phyloP scores from a whole-genome alignment of 1,140 invertebrate species.

The Zaprionus taronus region DNA sequence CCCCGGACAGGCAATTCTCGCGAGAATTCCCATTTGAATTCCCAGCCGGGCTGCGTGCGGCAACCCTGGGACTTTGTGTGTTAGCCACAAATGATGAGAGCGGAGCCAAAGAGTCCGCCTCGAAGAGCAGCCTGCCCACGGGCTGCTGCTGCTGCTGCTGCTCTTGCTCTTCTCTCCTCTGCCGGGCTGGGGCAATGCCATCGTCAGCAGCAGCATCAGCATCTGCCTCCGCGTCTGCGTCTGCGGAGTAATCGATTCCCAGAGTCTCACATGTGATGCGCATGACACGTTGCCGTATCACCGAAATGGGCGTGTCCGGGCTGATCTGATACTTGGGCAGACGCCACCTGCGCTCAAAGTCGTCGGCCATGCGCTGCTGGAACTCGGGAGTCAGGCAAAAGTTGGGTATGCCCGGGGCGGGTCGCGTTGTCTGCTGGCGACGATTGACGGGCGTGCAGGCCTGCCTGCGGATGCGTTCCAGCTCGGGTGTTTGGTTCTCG shows the following conservation, averaged over 20 bases:
- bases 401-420: slow-evolving; percentile 69
- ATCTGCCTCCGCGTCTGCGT: background rate
- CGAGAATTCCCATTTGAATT: background rate
- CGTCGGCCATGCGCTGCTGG: slow-evolving; percentile 78
- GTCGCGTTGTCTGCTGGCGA: slow-evolving; percentile 36
- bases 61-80: slow-evolving; percentile 49
- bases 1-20: slow-evolving; percentile 12
- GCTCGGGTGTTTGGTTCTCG: slow-evolving; percentile 76
- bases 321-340: slow-evolving; percentile 71
- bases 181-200: background rate
- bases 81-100: slow-evolving; percentile 41
- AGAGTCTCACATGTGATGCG: slow-evolving; percentile 75
- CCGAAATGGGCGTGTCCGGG: slow-evolving; percentile 75
- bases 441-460: slow-evolving; percentile 73
- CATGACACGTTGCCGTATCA: slow-evolving; percentile 69
- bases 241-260: slow-evolving; percentile 63
- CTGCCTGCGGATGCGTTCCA: slow-evolving; percentile 75
- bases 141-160: slow-evolving; percentile 24
- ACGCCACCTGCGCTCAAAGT: slow-evolving; percentile 77
- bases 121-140: slow-evolving; percentile 40
- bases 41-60: background rate
- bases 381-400: slow-evolving; percentile 78
- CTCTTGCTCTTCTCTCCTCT: background rate
- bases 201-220: background rate
- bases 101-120: background rate